phyloP scores from a whole-genome alignment of 2,888 invertebrate genomes.

The Drosophila longiperda region DNA sequence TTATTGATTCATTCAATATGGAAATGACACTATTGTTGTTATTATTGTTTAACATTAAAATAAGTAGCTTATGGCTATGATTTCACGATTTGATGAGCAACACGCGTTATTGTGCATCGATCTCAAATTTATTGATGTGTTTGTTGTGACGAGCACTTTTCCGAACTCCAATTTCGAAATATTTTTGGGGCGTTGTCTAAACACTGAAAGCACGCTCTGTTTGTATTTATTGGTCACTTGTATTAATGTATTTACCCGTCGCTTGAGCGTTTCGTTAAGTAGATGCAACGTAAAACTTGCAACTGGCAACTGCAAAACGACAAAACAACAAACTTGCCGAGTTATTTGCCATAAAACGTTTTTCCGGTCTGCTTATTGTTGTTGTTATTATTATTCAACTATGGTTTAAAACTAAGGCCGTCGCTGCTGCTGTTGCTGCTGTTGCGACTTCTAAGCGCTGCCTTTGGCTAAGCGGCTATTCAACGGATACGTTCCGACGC shows the following conservation, averaged over 20 bases:
- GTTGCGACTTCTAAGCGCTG: slow-evolving; percentile 73
- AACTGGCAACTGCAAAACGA: slow-evolving; percentile 53
- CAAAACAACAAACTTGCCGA: slow-evolving; percentile 30
- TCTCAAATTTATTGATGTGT: slow-evolving; percentile 43
- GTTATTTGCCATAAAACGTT: slow-evolving; percentile 47
- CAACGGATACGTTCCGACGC: slow-evolving; percentile 79
- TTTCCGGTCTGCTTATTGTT: slow-evolving; percentile 52
- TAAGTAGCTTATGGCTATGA: slow-evolving; percentile 70
- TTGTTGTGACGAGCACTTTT: slow-evolving; percentile 45
- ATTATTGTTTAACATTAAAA: slow-evolving; percentile 35
- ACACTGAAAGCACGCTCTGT: slow-evolving; percentile 27
- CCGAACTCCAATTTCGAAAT: slow-evolving; percentile 10
- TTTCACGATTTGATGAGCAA: slow-evolving; percentile 54
- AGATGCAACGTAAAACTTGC: slow-evolving; percentile 48
- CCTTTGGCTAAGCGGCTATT: slow-evolving; percentile 65
- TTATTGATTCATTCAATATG: slow-evolving; percentile 34
- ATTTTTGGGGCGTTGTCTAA: slow-evolving; percentile 8
- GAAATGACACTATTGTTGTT: slow-evolving; percentile 30
- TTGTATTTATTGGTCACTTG: slow-evolving; percentile 23
- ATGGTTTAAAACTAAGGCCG: slow-evolving; percentile 61
- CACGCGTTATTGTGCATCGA: slow-evolving; percentile 32
- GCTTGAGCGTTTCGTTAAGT: slow-evolving; percentile 36
- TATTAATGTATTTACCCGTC: slow-evolving; percentile 31
- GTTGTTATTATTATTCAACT: slow-evolving; percentile 46
- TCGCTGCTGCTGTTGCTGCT: slow-evolving; percentile 59